Evolutionary conservation across 2,888 invertebrate genomes (phyloP).

Genomic region (Stegophylla sp.): DNA sequence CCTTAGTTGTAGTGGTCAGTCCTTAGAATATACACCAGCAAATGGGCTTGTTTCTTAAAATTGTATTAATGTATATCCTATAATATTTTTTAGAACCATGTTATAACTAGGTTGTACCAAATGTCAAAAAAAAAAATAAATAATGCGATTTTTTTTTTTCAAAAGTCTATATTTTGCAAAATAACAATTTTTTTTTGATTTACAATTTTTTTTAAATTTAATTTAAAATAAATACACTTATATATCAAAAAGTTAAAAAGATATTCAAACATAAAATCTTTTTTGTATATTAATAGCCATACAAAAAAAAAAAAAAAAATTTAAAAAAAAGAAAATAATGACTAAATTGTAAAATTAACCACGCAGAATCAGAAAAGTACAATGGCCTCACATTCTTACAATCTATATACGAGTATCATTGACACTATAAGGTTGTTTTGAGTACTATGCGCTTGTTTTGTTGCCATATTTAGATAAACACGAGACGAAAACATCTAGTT

Average conservation of each 20-base stretch:
- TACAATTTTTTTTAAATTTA: constrained; percentile 52
- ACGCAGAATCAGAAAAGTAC: constrained; percentile 55
- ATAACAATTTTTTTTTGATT: constrained; percentile 58
- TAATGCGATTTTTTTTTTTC: constrained; percentile 32
- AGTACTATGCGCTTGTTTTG: constrained; percentile 5
- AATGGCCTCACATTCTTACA: constrained; percentile 57
- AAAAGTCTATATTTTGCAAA: constrained; percentile 59
- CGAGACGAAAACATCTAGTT: constrained; percentile 7
- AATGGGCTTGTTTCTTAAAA: too few relatives aligned
- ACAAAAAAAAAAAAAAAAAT: constrained; percentile 36
- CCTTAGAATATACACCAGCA: too few relatives aligned
- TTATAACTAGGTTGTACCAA: too few relatives aligned
- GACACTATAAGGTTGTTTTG: constrained; percentile 32
- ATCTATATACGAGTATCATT: constrained; percentile 50
- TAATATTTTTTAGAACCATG: too few relatives aligned
- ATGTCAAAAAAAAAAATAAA: neutral
- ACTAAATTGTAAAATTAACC: constrained; percentile 51
- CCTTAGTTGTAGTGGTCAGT: too few relatives aligned
- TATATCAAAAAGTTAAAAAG: constrained; percentile 58
- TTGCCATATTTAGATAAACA: neutral
- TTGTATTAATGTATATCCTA: too few relatives aligned
- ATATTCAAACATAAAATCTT: constrained; percentile 39
- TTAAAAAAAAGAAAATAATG: constrained; percentile 45
- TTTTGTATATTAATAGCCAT: constrained; percentile 47
- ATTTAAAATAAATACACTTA: constrained; percentile 57